Percentiles rank a stretch among this genome's conserved stretches.
Evolutionary conservation across 2,888 invertebrate genomes (phyloP).

Genomic region (Crossocerus cetratus): DNA sequence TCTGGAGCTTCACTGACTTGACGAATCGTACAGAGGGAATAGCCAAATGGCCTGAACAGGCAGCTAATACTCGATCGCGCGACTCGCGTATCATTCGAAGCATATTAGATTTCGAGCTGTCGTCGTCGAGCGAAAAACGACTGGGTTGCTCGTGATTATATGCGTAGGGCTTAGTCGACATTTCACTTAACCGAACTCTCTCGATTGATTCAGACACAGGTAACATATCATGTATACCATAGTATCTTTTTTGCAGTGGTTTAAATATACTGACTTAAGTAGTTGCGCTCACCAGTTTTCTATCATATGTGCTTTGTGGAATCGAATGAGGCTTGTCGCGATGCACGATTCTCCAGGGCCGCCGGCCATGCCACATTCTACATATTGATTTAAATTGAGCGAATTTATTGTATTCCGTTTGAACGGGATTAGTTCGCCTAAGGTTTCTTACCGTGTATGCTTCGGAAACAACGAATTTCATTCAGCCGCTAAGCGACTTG

Average conservation of each 20-base stretch:
- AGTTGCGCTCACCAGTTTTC: slow-evolving; percentile 10
- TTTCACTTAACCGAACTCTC: no score
- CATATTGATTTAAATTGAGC: slow-evolving; percentile 44
- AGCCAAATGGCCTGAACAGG: slow-evolving; percentile 21
- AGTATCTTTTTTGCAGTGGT: no score
- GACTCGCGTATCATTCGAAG: slow-evolving; percentile 36
- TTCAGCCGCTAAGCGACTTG: slow-evolving; percentile 34
- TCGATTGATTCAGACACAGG: no score
- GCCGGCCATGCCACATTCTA: slow-evolving; percentile 44
- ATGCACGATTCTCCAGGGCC: slow-evolving; percentile 10
- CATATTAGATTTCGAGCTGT: slow-evolving; percentile 32
- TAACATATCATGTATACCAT: no score
- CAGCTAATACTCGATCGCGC: slow-evolving; percentile 35
- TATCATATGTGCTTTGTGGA: slow-evolving; percentile 41
- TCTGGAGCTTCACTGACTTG: slow-evolving; percentile 33
- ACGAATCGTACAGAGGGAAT: no score
- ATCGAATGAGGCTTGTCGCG: slow-evolving; percentile 18
- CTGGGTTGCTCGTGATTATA: no score
- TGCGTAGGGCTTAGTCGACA: no score
- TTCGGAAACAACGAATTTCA: slow-evolving; percentile 53
- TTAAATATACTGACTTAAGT: neutral
- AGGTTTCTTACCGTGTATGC: slow-evolving; percentile 40
- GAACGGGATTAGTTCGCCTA: slow-evolving; percentile 28
- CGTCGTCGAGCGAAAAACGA: no score
- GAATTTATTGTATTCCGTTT: slow-evolving; percentile 32